Conservation (phyloP, 1,140 invertebrate species). For the Elysia chlorotica region DNA sequence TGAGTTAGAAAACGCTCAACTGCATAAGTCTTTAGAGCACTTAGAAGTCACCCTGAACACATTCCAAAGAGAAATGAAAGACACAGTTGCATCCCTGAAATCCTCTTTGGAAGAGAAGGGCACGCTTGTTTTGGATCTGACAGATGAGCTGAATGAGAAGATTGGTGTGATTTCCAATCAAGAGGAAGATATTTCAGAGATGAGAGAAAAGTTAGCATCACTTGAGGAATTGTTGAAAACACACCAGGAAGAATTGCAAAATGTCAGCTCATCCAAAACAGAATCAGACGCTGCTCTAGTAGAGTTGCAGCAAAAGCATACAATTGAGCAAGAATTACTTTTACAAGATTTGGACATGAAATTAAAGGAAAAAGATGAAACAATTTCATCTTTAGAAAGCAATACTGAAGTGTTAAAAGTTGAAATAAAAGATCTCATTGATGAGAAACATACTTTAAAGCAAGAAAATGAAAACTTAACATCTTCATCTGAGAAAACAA, state of each 20-base stretch:
- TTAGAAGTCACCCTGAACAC: slow-evolving; percentile 20
- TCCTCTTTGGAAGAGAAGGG: neutral
- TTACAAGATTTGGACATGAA: neutral
- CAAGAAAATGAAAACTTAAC: neutral
- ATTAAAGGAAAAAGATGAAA: neutral
- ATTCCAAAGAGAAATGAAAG: slow-evolving; percentile 17
- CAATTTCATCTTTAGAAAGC: neutral
- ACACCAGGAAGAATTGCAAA: neutral
- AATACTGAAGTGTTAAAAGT: no score
- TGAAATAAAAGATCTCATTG: no score
- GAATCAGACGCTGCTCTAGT: neutral
- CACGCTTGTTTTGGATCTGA: neutral
- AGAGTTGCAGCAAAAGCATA: slow-evolving; percentile 1
- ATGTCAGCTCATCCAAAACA: neutral
- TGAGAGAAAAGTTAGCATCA: neutral
- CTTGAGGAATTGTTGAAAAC: neutral
- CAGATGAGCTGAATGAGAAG: neutral
- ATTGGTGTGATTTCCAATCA: no score
- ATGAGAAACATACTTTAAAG: no score
- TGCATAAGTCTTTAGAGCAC: slow-evolving; percentile 8
- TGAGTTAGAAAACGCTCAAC: neutral
- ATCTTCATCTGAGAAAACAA: neutral
- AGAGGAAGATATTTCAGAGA: neutral
- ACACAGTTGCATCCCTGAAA: slow-evolving; percentile 20
- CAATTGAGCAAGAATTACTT: neutral